Base-by-base conservation (phyloP, 2,888 invertebrate genomes). In the Brachypterus glaber region DNA sequence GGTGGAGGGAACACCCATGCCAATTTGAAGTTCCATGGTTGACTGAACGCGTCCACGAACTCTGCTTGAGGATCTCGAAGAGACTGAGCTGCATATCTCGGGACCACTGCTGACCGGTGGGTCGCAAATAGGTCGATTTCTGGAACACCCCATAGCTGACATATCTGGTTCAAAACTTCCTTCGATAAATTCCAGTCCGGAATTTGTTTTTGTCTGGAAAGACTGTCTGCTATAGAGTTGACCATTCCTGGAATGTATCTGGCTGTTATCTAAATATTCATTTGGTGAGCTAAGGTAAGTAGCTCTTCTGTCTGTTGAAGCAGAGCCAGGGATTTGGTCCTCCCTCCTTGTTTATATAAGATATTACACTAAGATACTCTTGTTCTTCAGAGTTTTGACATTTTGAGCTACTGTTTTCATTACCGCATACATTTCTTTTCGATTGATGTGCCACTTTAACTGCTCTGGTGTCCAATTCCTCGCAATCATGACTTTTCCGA, bases 1-100 rank as follows among this genome's bases (percentile, higher is more conserved):
- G 54, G 55, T 4, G 55, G 57, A 3, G 56, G 57, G 33, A 57
- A 57, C 5, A 54, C 38, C 45, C 55, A 55, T 0, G 42, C 44
- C 7, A 42, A 34, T 3, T 33, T 11, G 17, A 29, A 36, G 13
- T 9, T 30, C 44, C 44, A 46, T n/a, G 15, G 15, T 16, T 29
- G 37, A 37, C 44, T 45, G 44, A 46, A 46, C 4, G 43, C 45
- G 31, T 46, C 30, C 30, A 40, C 32, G 16, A 46, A 45, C 4
- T 3, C 15, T 8, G 45, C 43, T 27, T 40, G 21, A 16, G 15
- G 15, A 26, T 46, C 42, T 8, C 21, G 26, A 9, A 30, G 17
- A 13, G 33, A 32, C 15, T 46, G n/a, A n/a, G n/a, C n/a, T n/a
- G n/a, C n/a, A n/a, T n/a, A n/a, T n/a, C n/a, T n/a, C n/a, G n/a